Evolutionary conservation across 2,113 vertebrate species (phyloP).

Genomic region (Struthio camelus): DNA sequence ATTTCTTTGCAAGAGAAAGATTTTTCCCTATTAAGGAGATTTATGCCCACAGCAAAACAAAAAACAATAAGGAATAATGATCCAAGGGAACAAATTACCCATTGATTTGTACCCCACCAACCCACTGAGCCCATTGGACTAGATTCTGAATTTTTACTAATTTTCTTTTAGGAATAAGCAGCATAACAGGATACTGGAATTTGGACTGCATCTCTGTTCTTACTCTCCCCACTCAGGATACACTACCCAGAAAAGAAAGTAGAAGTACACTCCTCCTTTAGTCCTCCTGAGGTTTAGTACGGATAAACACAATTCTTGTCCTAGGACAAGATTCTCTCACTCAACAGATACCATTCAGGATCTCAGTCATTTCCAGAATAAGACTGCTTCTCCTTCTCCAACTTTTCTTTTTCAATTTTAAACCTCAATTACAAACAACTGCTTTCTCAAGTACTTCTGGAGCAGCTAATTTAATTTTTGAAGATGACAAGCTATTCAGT

Average conservation of each 20-base stretch:
- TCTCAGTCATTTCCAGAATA: background rate
- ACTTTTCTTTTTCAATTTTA: background rate
- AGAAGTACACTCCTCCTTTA: background rate
- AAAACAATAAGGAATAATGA: background rate
- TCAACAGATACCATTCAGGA: background rate
- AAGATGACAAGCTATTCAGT: background rate
- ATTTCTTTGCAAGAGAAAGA: conserved; percentile 1
- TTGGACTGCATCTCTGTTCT: background rate
- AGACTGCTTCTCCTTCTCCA: background rate
- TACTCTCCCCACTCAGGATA: background rate
- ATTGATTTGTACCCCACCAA: background rate
- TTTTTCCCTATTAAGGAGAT: background rate
- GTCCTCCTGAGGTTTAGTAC: background rate
- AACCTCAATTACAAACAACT: background rate
- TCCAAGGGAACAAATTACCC: background rate
- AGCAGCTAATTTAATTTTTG: background rate
- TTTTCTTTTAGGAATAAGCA: background rate
- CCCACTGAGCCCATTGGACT: background rate
- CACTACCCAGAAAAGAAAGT: background rate
- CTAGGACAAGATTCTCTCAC: background rate
- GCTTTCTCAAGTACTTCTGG: background rate
- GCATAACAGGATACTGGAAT: background rate
- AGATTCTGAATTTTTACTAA: background rate
- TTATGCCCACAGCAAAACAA: background rate
- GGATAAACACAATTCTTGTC: background rate